Conservation (phyloP, 2,888 invertebrate genomes). For the Drosophila tanythrix region DNA sequence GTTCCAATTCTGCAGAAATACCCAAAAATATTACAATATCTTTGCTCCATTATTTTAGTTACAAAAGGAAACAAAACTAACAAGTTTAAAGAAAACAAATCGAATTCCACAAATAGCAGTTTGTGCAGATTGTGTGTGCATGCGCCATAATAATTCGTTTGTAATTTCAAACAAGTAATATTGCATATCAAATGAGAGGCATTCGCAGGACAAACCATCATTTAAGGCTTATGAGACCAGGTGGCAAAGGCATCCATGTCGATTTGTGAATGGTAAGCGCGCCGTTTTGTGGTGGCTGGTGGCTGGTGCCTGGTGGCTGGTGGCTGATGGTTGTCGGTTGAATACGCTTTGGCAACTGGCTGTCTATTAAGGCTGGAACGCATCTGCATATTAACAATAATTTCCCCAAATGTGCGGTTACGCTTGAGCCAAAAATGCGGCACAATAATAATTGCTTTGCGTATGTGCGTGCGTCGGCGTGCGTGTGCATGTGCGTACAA, state of each 20-base stretch:
- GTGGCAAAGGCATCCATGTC: constrained; percentile 20
- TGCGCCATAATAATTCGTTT: not conserved
- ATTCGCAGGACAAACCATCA: not conserved
- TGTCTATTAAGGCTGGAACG: constrained; percentile 50
- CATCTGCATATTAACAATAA: constrained; percentile 80
- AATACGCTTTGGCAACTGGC: constrained; percentile 24
- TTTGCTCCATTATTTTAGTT: not conserved
- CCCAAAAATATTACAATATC: not conserved
- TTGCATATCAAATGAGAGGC: not conserved
- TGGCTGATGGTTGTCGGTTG: constrained; percentile 6
- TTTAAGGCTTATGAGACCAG: constrained; percentile 32
- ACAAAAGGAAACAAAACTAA: not conserved
- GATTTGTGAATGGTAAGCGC: constrained; percentile 12
- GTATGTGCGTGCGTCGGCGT: constrained; percentile 9
- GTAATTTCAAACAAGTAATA: not conserved
- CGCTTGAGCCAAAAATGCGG: constrained; percentile 70
- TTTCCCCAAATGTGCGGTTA: constrained; percentile 80
- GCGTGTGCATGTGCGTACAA: constrained; percentile 26
- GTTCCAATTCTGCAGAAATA: not conserved
- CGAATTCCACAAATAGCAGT: not conserved
- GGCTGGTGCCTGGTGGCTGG: not conserved
- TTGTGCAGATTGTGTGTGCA: not conserved
- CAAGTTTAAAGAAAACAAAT: not conserved
- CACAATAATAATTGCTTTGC: constrained; percentile 55
- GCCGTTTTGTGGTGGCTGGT: constrained; percentile 30